Evolutionary conservation across 92 coral and sea anemone species (phyloP), one percentile per base, ranked within the genome.

Genomic region (Galaxea fascicularis): DNA sequence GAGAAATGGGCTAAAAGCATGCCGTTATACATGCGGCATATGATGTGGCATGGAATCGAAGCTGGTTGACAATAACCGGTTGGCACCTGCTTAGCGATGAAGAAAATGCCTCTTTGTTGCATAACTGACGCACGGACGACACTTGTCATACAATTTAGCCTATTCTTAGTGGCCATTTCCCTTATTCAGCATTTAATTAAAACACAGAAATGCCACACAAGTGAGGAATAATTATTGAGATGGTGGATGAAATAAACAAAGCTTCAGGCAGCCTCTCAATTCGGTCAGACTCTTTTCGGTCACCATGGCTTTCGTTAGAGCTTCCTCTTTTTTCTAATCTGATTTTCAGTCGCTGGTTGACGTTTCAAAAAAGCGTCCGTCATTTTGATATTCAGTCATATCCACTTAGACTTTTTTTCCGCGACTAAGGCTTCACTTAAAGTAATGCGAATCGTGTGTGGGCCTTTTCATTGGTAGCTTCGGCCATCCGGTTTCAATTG

Each of bases 401-500:
- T 35, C 6, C 6, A 35, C 41, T 35, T 35, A 2, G 41, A 35
- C 41, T 35, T 35, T 35, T 35, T 20, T 35, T 35, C 3, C 41
- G 41, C 41, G 41, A 2, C 41, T 6, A 35, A 35, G 41, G 41
- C 41, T 35, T 35, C 41, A 35, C 41, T 35, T 6, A 6, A 2
- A 52, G 26, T 7, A 79, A 24, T 35, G 83, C 59, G 28, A 64
- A 41, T 18, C 20, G 71, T 51, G 41, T 28, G 39, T 51, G 64
- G 49, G 31, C 24, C 18, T 21, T 66, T 60, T 29, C 41, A 82
- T 82, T 82, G 86, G 86, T 57, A 15, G 78, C 15, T 71, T 31
- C 14, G 18, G 17, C 7, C 76, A 70, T 82, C 86, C 78, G 57
- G 58, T 73, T 57, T 24, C 69, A 16, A 53, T 82, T 71, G 77